Evolutionary conservation across 2,888 invertebrate species (phyloP), one percentile per base, ranked within the genome.

Genomic region (Minunthozetes semirufus): DNA sequence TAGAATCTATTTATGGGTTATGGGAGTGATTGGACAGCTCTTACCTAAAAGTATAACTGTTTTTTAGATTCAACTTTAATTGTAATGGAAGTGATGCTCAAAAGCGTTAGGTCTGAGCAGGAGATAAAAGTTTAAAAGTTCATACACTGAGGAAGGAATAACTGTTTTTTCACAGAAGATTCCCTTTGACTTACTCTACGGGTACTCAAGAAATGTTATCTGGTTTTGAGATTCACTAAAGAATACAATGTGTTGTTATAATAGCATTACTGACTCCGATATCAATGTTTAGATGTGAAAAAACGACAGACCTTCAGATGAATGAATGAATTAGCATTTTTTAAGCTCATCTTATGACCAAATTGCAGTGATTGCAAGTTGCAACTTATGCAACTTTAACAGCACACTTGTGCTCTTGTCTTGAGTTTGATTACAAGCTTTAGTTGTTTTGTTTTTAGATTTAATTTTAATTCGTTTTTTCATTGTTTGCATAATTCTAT

Each of bases 121-220:
- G 25, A 70, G 70, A 70, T 70, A 48, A 70, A 70, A 70, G 70
- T 70, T 70, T 22, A 70, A 70, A 70, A 70, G 70, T 70, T 70
- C 70, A 70, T 48, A 68, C 27, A 66, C 29, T 66, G n/a, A 66
- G 63, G 70, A 48, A 70, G 48, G 42, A 59, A 59, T 59, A 42
- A 42, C 42, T 42, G 42, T 42, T 42, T 56, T 19, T 25, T 56
- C 56, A 56, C 56, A 42, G 42, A 42, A 11, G 42, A 42, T 42
- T 42, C 42, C 42, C 42, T 42, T 42, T 42, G 42, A 42, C 42
- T 42, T 42, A 42, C 42, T 42, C 42, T 56, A 50, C 25, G 56
- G 56, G 56, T 22, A 56, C 56, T 56, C 25, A 56, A 22, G 22
- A 25, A 11, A 22, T 56, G 56, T 56, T 56, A 56, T 19, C 56